Base-by-base conservation (phyloP, 2,113 vertebrate species). In the Cacatua alba region DNA sequence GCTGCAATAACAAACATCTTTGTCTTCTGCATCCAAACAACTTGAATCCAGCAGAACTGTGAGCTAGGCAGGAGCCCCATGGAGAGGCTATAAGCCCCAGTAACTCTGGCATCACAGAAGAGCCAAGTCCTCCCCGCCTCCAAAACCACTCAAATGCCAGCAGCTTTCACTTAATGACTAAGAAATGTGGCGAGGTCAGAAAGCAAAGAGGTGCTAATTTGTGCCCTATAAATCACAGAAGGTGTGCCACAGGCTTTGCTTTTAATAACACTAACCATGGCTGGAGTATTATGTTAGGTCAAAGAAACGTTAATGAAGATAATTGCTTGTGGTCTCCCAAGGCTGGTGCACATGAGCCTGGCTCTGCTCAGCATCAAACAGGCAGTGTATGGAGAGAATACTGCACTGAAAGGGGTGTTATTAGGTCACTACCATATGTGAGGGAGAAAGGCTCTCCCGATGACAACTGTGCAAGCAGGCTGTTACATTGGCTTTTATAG, bases 241-340 rank as follows among this genome's bases (percentile, higher is more conserved):
- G 51, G 59, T 10, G 5, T 41, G 39, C 80, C 62, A 53, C 9
- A 0, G n/a, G 35, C 37, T 85, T 94, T 77, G 24, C 37, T 86
- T 86, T 67, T 60, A 86, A 24, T 68, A 92, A 71, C 13, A 1
- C 68, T 87, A 93, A 55, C 48, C 31, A 24, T 1, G 49, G 59
- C 82, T 84, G 0, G 37, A 53, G 82, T 35, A 37, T 13, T 68
- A 43, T 8, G 24, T 33, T 46, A 64, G 52, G 94, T 79, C 82
- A 84, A 48, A 83, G 76, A 43, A 75, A 51, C 4, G 0, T 51
- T 92, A 88, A 93, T 60, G 60, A 90, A 71, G 59, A 51, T 90
- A 90, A 92, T 93, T 86, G 72, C 71, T 28, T 86, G 88, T 60
- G 88, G 85, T 86, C 55, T 90, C 62, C 64, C 39, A 13, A 17